Conservation (phyloP, 2,888 invertebrate genomes). For the Sminthurinus aureus region DNA sequence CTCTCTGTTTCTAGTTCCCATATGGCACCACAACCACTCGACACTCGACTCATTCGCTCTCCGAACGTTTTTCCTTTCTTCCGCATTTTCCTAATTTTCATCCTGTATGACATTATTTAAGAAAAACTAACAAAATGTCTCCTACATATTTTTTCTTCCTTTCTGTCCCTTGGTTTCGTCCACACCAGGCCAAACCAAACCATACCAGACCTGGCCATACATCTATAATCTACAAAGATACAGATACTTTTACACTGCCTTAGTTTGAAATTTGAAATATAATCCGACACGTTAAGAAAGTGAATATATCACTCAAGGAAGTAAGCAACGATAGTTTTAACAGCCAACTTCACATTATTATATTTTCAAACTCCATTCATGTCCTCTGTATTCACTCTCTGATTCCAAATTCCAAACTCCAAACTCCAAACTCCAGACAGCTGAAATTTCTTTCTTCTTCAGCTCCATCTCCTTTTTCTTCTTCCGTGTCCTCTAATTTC, state of each 20-base stretch:
- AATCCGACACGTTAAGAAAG: conserved; percentile 17
- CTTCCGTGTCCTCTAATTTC: too few species aligned
- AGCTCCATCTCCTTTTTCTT: too few species aligned
- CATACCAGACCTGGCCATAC: too few species aligned
- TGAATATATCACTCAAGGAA: background rate
- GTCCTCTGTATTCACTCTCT: background rate
- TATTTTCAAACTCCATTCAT: background rate
- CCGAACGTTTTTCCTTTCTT: conserved; percentile 12
- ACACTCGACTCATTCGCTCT: background rate
- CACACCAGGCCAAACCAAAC: too few species aligned
- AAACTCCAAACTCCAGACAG: background rate
- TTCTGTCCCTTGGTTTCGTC: too few species aligned
- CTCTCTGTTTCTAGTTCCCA: background rate
- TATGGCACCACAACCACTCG: conserved; percentile 20
- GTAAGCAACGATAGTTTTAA: conserved; percentile 2
- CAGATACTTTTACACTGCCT: too few species aligned
- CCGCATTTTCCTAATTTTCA: conserved; percentile 19
- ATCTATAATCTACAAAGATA: too few species aligned
- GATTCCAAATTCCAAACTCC: too few species aligned
- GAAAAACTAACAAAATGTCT: conserved; percentile 21
- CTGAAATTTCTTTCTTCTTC: background rate
- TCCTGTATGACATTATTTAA: conserved; percentile 19
- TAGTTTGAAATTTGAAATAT: conserved; percentile 19
- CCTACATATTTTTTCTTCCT: conserved; percentile 11
- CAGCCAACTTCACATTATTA: too few species aligned